Conservation (phyloP, 2,888 invertebrate species). For the Conchocele bisecta region DNA sequence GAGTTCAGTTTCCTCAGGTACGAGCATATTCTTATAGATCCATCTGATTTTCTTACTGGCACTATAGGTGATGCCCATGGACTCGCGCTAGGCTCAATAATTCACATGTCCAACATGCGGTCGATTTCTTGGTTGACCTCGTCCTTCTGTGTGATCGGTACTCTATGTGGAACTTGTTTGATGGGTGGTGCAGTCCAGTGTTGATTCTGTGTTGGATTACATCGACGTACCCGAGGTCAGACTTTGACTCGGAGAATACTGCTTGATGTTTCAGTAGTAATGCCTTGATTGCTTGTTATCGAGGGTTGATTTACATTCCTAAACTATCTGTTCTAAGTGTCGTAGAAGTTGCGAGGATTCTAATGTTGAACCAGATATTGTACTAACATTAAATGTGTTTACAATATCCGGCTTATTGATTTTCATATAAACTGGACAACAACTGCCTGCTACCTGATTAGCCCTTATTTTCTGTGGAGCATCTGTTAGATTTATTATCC, state of each 20-base stretch:
- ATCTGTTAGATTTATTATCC: too few relatives aligned
- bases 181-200: too few relatives aligned
- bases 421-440: too few relatives aligned
- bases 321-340: not conserved
- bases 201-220: not conserved
- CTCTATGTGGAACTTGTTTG: too few relatives aligned
- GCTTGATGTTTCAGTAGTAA: not conserved
- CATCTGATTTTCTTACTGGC: not conserved
- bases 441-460: too few relatives aligned
- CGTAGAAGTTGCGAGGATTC: not conserved
- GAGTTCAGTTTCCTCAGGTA: not conserved
- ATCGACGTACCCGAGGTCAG: not conserved
- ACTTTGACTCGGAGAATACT: not conserved
- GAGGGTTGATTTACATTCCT: not conserved
- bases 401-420: too few relatives aligned
- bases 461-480: too few relatives aligned
- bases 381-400: not conserved
- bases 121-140: too few relatives aligned
- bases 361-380: too few relatives aligned
- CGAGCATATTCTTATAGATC: not conserved
- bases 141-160: too few relatives aligned
- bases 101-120: not conserved
- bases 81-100: not conserved
- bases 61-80: not conserved
- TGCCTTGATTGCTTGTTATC: not conserved